Conservation (phyloP, 1,140 invertebrate species). For the Brachionus paranguensis region DNA sequence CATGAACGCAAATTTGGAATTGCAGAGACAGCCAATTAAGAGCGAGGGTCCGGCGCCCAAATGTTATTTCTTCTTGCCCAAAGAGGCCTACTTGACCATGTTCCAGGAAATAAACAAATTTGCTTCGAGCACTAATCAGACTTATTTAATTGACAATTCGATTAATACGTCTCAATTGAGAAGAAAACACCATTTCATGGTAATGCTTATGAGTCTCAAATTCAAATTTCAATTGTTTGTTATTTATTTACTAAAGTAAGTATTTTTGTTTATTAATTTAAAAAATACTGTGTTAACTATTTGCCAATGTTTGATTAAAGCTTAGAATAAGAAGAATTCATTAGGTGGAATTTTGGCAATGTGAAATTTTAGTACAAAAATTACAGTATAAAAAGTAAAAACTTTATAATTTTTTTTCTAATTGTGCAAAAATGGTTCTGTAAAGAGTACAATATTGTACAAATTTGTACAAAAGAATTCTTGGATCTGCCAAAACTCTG, state of each 20-base stretch:
- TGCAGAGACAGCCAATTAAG: neutral
- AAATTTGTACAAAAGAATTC: too few relatives aligned
- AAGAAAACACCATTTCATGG: constrained; percentile 36
- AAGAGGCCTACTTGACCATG: constrained; percentile 36
- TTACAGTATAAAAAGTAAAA: too few relatives aligned
- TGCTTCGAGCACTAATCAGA: constrained; percentile 31
- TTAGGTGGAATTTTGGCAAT: too few relatives aligned
- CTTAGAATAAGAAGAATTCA: too few relatives aligned
- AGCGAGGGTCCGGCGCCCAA: neutral
- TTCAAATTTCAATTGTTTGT: constrained; percentile 38
- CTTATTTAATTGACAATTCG: constrained; percentile 28
- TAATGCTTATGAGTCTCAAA: constrained; percentile 38
- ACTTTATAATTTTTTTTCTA: too few relatives aligned
- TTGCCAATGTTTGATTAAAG: too few relatives aligned
- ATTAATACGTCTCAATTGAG: constrained; percentile 35
- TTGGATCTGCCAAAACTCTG: too few relatives aligned
- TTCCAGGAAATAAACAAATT: constrained; percentile 35
- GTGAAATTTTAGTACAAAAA: too few relatives aligned
- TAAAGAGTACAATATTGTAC: too few relatives aligned
- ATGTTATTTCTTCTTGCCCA: neutral
- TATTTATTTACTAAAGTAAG: constrained; percentile 31
- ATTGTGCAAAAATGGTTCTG: too few relatives aligned
- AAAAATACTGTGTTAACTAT: neutral
- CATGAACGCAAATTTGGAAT: constrained; percentile 18
- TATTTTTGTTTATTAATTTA: neutral